These are phyloP conservation scores for Elmis aenea DNA, from an alignment of 2,888 invertebrate genomes.

Conservation along the genomic window DNA sequence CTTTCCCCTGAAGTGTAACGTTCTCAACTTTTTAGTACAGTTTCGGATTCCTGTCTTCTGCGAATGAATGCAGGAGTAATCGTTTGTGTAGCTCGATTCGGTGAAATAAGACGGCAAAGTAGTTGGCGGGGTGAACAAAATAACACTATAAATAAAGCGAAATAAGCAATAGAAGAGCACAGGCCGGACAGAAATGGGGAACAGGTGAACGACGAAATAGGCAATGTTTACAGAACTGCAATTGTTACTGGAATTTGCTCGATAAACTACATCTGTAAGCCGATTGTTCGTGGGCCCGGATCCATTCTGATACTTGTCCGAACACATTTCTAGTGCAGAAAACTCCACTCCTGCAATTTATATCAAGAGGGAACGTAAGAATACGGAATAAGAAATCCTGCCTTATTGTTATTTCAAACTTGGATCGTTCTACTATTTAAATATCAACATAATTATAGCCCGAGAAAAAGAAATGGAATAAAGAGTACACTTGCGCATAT, in stretches of 20 bases:
- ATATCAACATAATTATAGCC: no score
- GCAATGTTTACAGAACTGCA: constrained; percentile 37
- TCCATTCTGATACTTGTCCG: constrained; percentile 29
- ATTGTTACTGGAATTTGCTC: constrained; percentile 35
- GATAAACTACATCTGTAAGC: constrained; percentile 38
- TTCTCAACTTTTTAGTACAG: no score
- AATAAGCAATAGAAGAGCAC: constrained; percentile 35
- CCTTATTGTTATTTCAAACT: no score
- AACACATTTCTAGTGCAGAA: constrained; percentile 13
- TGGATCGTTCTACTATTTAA: no score
- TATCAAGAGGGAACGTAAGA: constrained; percentile 11
- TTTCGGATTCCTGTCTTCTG: no score
- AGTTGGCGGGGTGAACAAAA: constrained; percentile 29
- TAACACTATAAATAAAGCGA: constrained; percentile 41
- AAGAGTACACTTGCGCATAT: no score
- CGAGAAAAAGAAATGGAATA: no score
- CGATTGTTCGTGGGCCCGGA: constrained; percentile 32
- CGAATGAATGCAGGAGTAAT: no score
- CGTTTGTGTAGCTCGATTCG: constrained; percentile 15
- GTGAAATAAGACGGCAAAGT: constrained; percentile 26
- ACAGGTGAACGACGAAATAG: constrained; percentile 35
- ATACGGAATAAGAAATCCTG: constrained; percentile 15
- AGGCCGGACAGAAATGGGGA: constrained; percentile 27
- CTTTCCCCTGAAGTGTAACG: no score
- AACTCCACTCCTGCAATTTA: constrained; percentile 12